Percentiles rank a stretch among this genome's conserved stretches.
phyloP scores from a whole-genome alignment of 1,140 invertebrate species.

The Cherax quadricarinatus region DNA sequence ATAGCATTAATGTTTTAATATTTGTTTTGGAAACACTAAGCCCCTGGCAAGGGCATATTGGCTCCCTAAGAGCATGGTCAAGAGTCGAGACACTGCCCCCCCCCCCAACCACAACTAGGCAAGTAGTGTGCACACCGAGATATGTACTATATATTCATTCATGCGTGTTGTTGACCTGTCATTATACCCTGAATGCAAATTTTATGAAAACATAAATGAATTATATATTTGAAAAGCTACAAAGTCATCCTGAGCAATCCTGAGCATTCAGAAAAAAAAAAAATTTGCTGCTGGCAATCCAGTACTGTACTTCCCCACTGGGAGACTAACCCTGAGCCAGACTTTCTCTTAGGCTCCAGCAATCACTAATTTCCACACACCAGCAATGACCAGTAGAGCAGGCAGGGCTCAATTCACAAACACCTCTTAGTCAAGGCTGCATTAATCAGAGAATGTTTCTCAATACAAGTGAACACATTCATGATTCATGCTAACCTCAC shows the following conservation, averaged over 20 bases:
- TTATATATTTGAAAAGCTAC: too few species aligned
- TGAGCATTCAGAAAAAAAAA: background rate
- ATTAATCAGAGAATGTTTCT: background rate
- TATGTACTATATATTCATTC: too few species aligned
- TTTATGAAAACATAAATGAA: too few species aligned
- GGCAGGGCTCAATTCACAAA: background rate
- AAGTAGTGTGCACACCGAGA: too few species aligned
- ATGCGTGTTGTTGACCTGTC: too few species aligned
- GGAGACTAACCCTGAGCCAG: background rate
- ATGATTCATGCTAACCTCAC: background rate
- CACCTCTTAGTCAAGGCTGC: background rate
- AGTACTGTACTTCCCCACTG: background rate
- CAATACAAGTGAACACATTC: background rate
- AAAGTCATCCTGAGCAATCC: background rate
- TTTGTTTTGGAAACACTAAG: too few species aligned
- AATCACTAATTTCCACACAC: conserved; percentile 25
- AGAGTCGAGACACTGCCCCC: too few species aligned
- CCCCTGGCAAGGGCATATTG: too few species aligned
- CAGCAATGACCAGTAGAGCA: conserved; percentile 21
- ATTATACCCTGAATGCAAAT: too few species aligned
- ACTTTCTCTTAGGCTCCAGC: conserved; percentile 21
- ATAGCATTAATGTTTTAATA: too few species aligned
- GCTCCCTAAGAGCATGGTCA: too few species aligned
- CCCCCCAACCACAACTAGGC: too few species aligned
- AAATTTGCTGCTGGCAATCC: background rate